Base-by-base conservation (phyloP, 2,888 invertebrate genomes). In the Crocallis elinguaria region DNA sequence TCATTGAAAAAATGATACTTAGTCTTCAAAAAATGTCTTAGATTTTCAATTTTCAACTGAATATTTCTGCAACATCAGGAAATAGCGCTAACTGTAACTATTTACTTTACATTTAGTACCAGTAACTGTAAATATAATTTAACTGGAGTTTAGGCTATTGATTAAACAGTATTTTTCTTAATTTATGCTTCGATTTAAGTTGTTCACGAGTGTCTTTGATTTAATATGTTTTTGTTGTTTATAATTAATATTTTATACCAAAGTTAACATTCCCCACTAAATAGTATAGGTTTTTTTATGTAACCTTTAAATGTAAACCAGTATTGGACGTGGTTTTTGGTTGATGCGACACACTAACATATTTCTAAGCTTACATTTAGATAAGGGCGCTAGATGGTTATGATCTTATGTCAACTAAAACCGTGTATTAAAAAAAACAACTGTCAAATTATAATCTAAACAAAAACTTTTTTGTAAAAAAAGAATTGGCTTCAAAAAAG, bases 191-290 rank as follows among this genome's bases (percentile, higher is more conserved):
- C 60, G 78, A 80, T 85, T 67, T 90, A 88, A 88, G 88, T 77
- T 83, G 84, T 86, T 84, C 79, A 76, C 72, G 85, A 84, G 79
- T 86, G 83, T 84, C 80, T 87, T 83, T 87, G 84, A 82, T 77
- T 86, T 86, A 80, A 84, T 75, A 86, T 79, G 86, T 90, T 90
- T 62, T 88, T 89, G 90, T 91, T 90, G 86, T 84, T 84, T 86
- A 85, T 86, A 84, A 88, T 87, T 90, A 89, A 88, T 89, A 89
- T 90, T 90, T 90, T 91, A 94, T 94, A 93, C 94, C 94, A 94
- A 94, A 94, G 94, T 94, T 93, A 94, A 94, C 94, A 94, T 94
- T 94, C 94, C 94, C 93, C 92, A 93, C 89, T 90, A 88, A 54
- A 88, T 90, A 90, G 88, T 73, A 70, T 89, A 89, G 84, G 69